Evolutionary conservation across 2,113 vertebrate genomes (phyloP).

Genomic region (Hippoglossus stenolepis): DNA sequence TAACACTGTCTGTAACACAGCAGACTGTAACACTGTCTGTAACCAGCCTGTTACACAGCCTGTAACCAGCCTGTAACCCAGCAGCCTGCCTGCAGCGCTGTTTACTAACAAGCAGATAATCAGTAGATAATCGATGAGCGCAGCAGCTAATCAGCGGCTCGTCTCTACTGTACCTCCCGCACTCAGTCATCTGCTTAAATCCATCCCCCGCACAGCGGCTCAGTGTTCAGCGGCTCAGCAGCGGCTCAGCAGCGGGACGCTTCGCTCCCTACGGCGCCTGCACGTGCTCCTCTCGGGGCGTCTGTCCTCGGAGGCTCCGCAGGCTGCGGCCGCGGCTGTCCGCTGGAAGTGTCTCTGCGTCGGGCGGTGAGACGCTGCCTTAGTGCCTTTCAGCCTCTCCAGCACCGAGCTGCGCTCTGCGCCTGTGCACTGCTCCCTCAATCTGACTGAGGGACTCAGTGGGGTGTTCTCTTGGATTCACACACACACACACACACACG

Average conservation of each 20-base stretch:
- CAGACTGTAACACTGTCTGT: too few species aligned
- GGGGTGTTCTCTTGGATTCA: constrained; percentile 71
- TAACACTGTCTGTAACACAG: too few species aligned
- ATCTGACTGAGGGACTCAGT: constrained; percentile 30
- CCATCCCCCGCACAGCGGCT: constrained; percentile 69
- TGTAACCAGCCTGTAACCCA: too few species aligned
- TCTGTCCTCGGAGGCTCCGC: neutral
- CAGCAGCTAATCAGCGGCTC: neutral
- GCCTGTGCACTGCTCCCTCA: constrained; percentile 62
- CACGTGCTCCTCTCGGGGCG: constrained; percentile 13
- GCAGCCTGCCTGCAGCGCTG: too few species aligned
- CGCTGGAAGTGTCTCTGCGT: constrained; percentile 23
- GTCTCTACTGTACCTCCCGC: constrained; percentile 75
- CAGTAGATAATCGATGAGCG: constrained; percentile 21
- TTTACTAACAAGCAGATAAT: neutral
- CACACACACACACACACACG: neutral
- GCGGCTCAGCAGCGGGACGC: constrained; percentile 58
- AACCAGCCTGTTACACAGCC: too few species aligned
- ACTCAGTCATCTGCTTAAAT: constrained; percentile 72
- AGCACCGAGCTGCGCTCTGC: constrained; percentile 53
- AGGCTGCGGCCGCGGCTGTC: neutral
- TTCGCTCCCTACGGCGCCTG: constrained; percentile 44
- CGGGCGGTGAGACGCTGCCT: constrained; percentile 19
- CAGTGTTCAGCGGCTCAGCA: constrained; percentile 50
- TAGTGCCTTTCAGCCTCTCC: constrained; percentile 58